These are phyloP conservation scores for Thysanoteuthis rhombus DNA, from an alignment of 2,888 invertebrate genomes.

Conservation along the genomic window DNA sequence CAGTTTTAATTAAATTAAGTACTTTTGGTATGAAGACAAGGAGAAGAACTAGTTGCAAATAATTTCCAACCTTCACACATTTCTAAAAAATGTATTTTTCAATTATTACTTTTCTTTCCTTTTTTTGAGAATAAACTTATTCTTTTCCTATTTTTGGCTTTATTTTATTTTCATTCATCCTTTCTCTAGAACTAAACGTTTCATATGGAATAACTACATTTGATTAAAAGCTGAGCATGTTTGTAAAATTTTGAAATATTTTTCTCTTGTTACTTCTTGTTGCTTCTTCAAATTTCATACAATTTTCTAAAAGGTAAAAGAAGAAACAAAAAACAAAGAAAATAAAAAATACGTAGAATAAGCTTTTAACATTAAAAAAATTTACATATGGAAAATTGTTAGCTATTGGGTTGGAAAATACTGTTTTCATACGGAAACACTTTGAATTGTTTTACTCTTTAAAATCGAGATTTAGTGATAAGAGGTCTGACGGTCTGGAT, in stretches of 20 bases:
- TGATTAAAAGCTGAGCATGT: background rate
- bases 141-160: background rate
- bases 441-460: background rate
- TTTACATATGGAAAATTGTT: background rate
- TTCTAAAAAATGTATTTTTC: too few species aligned
- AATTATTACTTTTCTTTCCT: background rate
- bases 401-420: background rate
- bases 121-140: background rate
- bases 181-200: background rate
- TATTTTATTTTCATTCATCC: too few species aligned
- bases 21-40: background rate
- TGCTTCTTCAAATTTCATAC: background rate
- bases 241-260: too few species aligned
- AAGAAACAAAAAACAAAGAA: background rate
- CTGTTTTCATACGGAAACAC: background rate
- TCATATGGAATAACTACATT: background rate
- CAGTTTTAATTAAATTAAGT: slow-evolving; percentile 12
- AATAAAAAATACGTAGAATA: background rate
- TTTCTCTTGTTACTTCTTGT: background rate
- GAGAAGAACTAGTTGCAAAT: background rate
- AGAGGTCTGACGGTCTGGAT: background rate
- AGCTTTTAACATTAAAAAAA: background rate
- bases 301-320: background rate
- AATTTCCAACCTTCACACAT: background rate
- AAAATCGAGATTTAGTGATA: background rate